Base-by-base conservation (phyloP, 2,888 invertebrate species). In the Drosophila monieri region DNA sequence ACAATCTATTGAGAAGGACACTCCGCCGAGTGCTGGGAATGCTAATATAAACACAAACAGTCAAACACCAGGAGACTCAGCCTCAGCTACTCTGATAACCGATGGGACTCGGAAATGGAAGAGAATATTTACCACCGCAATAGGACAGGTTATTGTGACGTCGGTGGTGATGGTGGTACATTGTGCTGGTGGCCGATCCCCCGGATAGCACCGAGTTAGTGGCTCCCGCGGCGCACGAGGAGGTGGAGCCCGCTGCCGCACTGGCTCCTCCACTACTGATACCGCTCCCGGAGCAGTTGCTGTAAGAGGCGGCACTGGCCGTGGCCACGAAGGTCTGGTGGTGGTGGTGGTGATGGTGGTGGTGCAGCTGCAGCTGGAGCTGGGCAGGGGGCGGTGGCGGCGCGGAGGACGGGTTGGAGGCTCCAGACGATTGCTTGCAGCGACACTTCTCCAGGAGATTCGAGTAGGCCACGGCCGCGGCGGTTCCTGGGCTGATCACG, bases 91-190 rank as follows among this genome's bases (percentile, higher is more conserved):
- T n/a, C 41, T 14, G 41, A 15, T 30, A 30, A 32, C 14, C 32
- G n/a, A 43, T n/a, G n/a, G 35, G 2, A 35, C n/a, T 35, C 2
- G n/a, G n/a, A 35, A 14, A n/a, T 6, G 35, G 14, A 14, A 6
- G 14, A 35, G n/a, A 6, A 81, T 89, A 91, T 89, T 90, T 91
- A 91, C 91, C 91, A 83, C 91, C 91, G 74, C 92, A 92, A 84
- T 92, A 92, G 55, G 91, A 90, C 78, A 91, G 78, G 81, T 91
- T 91, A 79, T 90, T 91, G 73, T 92, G 91, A 46, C 92, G 91
- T 65, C 92, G 84, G 73, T 92, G 91, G 35, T 80, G 80, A 39
- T 86, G 91, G 61, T 91, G 89, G 78, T 92, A 92, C 92, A 92
- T 92, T 46, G 78, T 78, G 66, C 80, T 73, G 58, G 73, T 71